These are phyloP conservation scores for Turdus rufiventris DNA, from an alignment of 2,113 vertebrate species.

Conservation along the genomic window DNA sequence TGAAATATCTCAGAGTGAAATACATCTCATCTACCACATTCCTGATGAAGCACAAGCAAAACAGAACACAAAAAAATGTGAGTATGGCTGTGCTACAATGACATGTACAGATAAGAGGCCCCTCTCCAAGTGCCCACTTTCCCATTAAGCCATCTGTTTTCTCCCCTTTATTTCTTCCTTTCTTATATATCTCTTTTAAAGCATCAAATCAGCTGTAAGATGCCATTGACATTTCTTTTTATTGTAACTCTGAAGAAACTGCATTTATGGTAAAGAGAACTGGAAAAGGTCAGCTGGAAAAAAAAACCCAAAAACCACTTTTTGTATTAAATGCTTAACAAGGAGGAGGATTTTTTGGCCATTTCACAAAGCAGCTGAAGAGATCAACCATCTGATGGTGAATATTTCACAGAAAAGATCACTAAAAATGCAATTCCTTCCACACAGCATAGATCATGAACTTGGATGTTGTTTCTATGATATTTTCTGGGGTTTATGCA, in stretches of 20 bases:
- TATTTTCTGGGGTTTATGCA: background rate
- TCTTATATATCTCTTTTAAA: background rate
- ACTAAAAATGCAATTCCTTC: background rate
- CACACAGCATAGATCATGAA: background rate
- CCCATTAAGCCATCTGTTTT: background rate
- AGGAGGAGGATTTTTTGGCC: background rate
- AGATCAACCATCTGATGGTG: background rate
- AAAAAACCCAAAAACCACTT: background rate
- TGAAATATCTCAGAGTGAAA: background rate
- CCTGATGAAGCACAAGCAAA: background rate
- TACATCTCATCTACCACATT: background rate
- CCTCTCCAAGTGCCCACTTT: background rate
- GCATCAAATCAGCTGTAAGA: background rate
- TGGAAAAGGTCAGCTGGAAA: background rate
- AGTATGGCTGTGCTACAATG: background rate
- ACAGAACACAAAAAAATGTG: background rate
- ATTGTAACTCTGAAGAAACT: background rate
- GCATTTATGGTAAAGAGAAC: background rate
- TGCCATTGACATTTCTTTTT: background rate
- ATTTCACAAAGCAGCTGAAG: background rate
- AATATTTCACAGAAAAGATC: background rate
- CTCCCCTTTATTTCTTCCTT: background rate
- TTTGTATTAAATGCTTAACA: background rate
- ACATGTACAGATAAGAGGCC: background rate
- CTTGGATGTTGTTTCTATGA: background rate